A percentile compares a stretch with the other conserved stretches of the same genome.
phyloP scores from a whole-genome alignment of 1,140 invertebrate genomes.

The Drosophila lini region DNA sequence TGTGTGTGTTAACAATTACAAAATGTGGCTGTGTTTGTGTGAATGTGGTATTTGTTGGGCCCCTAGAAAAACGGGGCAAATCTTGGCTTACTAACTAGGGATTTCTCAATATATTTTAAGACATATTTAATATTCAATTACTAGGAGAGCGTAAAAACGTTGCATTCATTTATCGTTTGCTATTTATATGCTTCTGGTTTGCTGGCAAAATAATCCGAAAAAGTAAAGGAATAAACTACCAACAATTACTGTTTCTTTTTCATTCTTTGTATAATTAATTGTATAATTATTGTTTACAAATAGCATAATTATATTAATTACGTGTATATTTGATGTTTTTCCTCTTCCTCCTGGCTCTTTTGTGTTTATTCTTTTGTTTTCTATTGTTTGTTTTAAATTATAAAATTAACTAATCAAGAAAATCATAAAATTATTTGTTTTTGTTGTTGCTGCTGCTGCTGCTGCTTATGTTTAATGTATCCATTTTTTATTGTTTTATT shows the following conservation, averaged over 20 bases:
- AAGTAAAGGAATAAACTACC: conserved; percentile 50
- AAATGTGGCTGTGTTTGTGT: conserved; percentile 15
- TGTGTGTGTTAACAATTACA: conserved; percentile 38
- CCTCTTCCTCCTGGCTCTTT: conserved; percentile 4
- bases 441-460: conserved; percentile 19
- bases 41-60: conserved; percentile 22
- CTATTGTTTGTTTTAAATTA: conserved; percentile 56
- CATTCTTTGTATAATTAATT: conserved; percentile 69
- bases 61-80: conserved; percentile 62
- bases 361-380: conserved; percentile 8
- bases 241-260: conserved; percentile 63
- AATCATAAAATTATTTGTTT: conserved; percentile 58
- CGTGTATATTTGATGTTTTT: conserved; percentile 65
- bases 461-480: conserved; percentile 19
- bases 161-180: not conserved
- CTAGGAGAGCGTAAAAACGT: conserved; percentile 72
- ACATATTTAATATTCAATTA: conserved; percentile 72
- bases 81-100: conserved; percentile 41
- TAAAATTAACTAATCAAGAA: conserved; percentile 79
- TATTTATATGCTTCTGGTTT: conserved; percentile 22
- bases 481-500: conserved; percentile 10
- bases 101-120: conserved; percentile 47
- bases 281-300: conserved; percentile 77
- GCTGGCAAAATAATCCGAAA: conserved; percentile 35
- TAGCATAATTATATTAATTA: conserved; percentile 71